Conservation (phyloP, 2,888 invertebrate genomes). For the Erpobdella octoculata region DNA sequence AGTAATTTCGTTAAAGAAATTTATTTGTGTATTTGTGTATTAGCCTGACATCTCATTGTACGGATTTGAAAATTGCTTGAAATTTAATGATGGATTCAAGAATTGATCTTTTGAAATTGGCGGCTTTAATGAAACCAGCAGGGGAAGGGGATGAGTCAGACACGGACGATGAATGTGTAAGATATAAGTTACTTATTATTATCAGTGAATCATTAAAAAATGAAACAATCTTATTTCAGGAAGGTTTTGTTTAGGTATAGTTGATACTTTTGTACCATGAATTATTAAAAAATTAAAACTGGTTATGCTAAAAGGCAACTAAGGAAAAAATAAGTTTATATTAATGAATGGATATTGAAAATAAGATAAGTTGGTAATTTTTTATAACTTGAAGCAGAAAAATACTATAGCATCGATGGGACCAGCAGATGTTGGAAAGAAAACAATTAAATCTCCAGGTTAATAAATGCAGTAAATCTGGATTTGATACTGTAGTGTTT, state of each 20-base stretch:
- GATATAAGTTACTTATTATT: background rate
- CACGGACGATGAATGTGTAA: constrained; percentile 29
- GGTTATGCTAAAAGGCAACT: too few relatives aligned
- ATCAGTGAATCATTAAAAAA: too few relatives aligned
- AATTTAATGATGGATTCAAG: background rate
- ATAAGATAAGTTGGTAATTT: background rate
- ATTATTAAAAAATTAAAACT: too few relatives aligned
- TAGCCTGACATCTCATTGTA: background rate
- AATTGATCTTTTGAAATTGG: constrained; percentile 11
- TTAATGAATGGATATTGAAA: too few relatives aligned
- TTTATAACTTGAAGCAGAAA: constrained; percentile 12
- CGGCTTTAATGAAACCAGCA: constrained; percentile 9
- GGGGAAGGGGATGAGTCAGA: constrained; percentile 23
- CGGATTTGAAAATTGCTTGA: too few relatives aligned
- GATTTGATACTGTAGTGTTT: background rate
- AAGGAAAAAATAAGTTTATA: too few relatives aligned
- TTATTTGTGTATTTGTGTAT: too few relatives aligned
- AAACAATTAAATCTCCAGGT: constrained; percentile 14
- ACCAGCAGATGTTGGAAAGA: constrained; percentile 30
- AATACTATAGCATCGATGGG: constrained; percentile 12
- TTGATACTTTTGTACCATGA: too few relatives aligned
- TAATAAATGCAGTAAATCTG: background rate
- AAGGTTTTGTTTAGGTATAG: too few relatives aligned
- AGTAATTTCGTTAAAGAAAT: too few relatives aligned
- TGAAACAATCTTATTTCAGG: too few relatives aligned